phyloP scores from a whole-genome alignment of 2,888 invertebrate genomes.

The Gisinianus flammeolus region DNA sequence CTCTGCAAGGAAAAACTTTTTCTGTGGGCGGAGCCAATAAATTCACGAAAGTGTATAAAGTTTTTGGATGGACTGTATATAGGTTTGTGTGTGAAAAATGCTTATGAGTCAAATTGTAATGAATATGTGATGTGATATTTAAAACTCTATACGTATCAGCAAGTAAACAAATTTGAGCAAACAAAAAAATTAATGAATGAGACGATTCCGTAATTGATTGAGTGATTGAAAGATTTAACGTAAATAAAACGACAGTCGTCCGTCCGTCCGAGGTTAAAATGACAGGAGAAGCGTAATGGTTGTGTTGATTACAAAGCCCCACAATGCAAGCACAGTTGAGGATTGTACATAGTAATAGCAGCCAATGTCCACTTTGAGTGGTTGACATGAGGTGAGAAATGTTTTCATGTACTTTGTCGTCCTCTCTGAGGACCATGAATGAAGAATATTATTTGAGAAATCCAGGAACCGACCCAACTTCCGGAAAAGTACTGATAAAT shows the following conservation, averaged over 20 bases:
- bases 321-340: background rate
- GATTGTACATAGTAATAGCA: background rate
- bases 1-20: too few species aligned
- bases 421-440: background rate
- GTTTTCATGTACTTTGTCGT: background rate
- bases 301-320: constrained; percentile 6
- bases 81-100: too few species aligned
- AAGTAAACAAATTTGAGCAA: too few species aligned
- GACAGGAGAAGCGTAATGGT: constrained; percentile 7
- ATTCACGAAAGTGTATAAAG: too few species aligned
- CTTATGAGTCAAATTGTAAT: too few species aligned
- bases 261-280: background rate
- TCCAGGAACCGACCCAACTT: constrained; percentile 5
- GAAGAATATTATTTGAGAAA: background rate
- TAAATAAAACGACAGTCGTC: too few species aligned
- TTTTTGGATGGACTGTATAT: too few species aligned
- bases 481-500: constrained; percentile 1
- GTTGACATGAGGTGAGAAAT: background rate
- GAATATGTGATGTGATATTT: too few species aligned
- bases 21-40: too few species aligned
- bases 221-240: background rate
- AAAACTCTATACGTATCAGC: too few species aligned
- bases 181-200: background rate
- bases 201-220: background rate
- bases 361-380: background rate